Evolutionary conservation across 2,797 vertebrate species (phyloP), one percentile per base, ranked within the genome.

Genomic region (Sternotherus odoratus): DNA sequence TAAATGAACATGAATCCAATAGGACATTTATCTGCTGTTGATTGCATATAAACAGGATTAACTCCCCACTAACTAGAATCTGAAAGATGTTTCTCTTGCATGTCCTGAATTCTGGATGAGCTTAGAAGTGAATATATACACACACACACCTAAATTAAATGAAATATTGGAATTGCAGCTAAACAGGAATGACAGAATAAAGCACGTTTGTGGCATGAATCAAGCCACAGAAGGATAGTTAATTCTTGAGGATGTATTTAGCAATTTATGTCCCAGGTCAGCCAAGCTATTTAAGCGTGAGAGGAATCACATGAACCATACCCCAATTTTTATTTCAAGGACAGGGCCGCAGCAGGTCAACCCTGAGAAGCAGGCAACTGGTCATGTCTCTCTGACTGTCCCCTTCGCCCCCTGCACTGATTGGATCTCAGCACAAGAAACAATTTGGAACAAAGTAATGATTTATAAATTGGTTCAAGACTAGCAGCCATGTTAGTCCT

Each of bases 381-480:
- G 15, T 51, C 17, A 5, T 0, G 1, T 16, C 21, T 56, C 57
- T 15, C 1, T 12, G 24, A 78, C 48, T 12, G 1, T 28, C 28
- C 0, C 5, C 12, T 36, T 8, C 16, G 12, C 0, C 28, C 10
- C 8, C 49, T 16, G 3, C 51, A 23, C 2, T 1, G 0, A 82
- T 19, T 0, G 1, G 33, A 5, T 13, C 36, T 4, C 23, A 21
- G 10, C 36, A 17, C 43, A 2, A 1, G 5, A n/a, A 30, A 30
- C 46, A 43, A 2, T 8, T 7, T 30, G 26, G 72, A 43, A 15
- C 12, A 75, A 48, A 48, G 26, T 13, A 24, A 74, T 39, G 6
- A 46, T 74, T 46, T 46, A 28, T 74, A 23, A 15, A 28, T 11
- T 24, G 39, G 21, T n/a, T n/a, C n/a, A n/a, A n/a, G n/a, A n/a